These are phyloP conservation scores for Exaiptasia diaphana DNA, from an alignment of 64 coral and sea anemone genomes.

Conservation along the genomic window DNA sequence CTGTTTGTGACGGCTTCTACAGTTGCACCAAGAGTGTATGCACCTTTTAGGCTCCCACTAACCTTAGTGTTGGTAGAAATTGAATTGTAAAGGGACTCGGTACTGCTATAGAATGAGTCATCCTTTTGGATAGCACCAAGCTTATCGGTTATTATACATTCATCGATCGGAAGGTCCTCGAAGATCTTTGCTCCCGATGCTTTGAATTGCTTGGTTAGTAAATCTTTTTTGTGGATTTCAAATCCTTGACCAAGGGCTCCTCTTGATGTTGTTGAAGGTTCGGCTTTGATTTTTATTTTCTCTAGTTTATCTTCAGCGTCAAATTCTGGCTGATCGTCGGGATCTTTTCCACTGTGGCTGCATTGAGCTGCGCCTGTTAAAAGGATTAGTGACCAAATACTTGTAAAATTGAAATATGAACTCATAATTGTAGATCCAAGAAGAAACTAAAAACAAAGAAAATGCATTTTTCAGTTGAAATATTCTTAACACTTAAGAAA, in stretches of 20 bases:
- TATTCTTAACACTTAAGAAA: no score
- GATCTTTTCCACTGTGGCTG: no score
- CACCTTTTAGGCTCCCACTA: conserved; percentile 10
- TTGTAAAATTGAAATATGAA: no score
- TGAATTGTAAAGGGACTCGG: conserved; percentile 17
- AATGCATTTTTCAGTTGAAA: no score
- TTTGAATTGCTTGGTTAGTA: conserved; percentile 8
- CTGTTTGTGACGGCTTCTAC: conserved; percentile 2
- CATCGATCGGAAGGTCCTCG: not conserved
- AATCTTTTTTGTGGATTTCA: conserved; percentile 16
- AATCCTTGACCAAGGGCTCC: conserved; percentile 33
- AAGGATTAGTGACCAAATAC: no score
- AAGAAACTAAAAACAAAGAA: no score
- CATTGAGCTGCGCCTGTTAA: no score
- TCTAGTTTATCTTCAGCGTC: no score
- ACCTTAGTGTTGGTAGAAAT: conserved; percentile 23
- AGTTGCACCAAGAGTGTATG: conserved; percentile 22
- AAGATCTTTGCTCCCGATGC: conserved; percentile 34
- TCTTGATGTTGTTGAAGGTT: not conserved
- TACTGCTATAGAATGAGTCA: conserved; percentile 21
- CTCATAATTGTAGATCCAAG: no score
- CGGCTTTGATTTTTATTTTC: no score
- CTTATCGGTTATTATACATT: not conserved
- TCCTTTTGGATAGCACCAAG: conserved; percentile 13
- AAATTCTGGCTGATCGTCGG: no score